These are phyloP conservation scores for Entomobrya multifasciata DNA, from an alignment of 2,888 invertebrate genomes.

Conservation along the genomic window DNA sequence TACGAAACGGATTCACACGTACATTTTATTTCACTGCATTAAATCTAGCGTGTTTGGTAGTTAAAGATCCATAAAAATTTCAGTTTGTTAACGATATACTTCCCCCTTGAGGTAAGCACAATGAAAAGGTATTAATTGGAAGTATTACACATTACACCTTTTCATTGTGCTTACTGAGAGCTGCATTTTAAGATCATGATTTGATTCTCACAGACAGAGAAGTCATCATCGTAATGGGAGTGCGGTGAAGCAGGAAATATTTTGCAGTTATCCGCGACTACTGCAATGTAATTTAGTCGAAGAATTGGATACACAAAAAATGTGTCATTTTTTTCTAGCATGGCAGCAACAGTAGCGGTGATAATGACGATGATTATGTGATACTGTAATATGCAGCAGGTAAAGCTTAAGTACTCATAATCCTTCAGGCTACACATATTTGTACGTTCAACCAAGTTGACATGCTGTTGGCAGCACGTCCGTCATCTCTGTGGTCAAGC, in stretches of 20 bases:
- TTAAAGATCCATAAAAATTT: neutral
- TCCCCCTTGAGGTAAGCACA: neutral
- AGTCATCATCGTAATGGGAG: neutral
- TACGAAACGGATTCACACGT: too few species aligned
- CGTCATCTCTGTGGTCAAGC: slow-evolving; percentile 60
- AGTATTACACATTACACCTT: slow-evolving; percentile 19
- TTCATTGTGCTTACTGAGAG: neutral
- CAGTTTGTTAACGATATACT: too few species aligned
- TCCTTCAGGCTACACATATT: slow-evolving; percentile 51
- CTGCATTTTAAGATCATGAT: too few species aligned
- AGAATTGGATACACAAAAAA: slow-evolving; percentile 3
- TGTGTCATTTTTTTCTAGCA: neutral
- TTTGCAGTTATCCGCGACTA: slow-evolving; percentile 32
- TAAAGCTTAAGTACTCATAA: slow-evolving; percentile 52
- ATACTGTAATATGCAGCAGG: too few species aligned
- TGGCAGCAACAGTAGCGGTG: neutral
- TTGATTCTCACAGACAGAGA: too few species aligned
- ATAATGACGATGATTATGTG: slow-evolving; percentile 20
- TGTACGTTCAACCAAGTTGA: slow-evolving; percentile 51
- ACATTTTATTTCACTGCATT: too few species aligned
- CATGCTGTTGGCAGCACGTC: slow-evolving; percentile 70
- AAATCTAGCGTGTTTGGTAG: too few species aligned
- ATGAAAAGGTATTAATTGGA: slow-evolving; percentile 59
- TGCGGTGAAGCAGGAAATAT: slow-evolving; percentile 9
- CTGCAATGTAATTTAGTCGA: slow-evolving; percentile 22